These are phyloP conservation scores for Cynoglossus semilaevis DNA, from an alignment of 2,113 vertebrate genomes.

Conservation along the genomic window DNA sequence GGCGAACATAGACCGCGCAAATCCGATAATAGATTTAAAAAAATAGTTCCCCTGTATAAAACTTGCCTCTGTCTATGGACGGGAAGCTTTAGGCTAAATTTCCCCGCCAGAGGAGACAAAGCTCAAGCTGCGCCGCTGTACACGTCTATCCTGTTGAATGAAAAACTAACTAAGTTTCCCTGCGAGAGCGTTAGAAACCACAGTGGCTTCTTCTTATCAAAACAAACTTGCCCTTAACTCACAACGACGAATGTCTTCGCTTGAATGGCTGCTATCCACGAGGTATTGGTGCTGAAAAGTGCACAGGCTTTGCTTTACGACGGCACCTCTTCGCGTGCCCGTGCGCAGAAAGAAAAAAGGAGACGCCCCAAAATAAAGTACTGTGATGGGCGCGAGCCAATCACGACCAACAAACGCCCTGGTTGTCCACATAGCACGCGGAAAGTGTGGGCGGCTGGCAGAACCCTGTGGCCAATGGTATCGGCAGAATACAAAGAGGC, in stretches of 20 bases:
- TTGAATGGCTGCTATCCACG: conserved; percentile 68
- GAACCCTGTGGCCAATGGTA: conserved; percentile 44
- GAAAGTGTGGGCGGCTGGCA: conserved; percentile 28
- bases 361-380: conserved; percentile 59
- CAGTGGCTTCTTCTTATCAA: conserved; percentile 32
- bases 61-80: conserved; percentile 14
- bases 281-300: conserved; percentile 74
- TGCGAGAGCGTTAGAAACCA: conserved; percentile 23
- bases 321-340: conserved; percentile 59
- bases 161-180: conserved; percentile 33
- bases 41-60: conserved; percentile 16
- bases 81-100: conserved; percentile 26
- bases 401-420: conserved; percentile 5
- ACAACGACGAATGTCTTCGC: conserved; percentile 21
- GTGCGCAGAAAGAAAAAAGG: conserved; percentile 27
- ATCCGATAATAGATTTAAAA: neutral
- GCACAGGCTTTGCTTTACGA: conserved; percentile 77
- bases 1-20: conserved; percentile 6
- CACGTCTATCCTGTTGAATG: conserved; percentile 19
- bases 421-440: conserved; percentile 30
- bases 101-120: conserved; percentile 56
- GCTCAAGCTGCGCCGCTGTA: conserved; percentile 25
- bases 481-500: neutral
- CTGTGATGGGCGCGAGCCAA: conserved; percentile 50
- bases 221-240: conserved; percentile 23